Evolutionary conservation across 1,140 invertebrate species (phyloP).

Genomic region (Prorops nasuta): DNA sequence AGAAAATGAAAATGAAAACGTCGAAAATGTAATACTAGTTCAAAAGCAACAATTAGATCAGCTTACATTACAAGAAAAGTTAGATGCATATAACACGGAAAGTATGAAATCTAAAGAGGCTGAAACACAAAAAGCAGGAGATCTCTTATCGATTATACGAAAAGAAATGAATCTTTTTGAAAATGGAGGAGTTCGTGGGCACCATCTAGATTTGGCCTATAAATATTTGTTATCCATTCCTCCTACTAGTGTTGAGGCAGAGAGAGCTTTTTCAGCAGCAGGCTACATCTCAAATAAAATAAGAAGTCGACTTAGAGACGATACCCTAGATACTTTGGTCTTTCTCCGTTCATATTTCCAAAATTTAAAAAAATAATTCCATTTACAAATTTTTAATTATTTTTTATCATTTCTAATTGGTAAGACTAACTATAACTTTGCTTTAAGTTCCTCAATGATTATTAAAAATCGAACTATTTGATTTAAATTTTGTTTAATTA

Average conservation of each 20-base stretch:
- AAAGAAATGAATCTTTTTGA: constrained; percentile 25
- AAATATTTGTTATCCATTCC: constrained; percentile 24
- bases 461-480: no score
- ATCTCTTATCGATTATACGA: constrained; percentile 4
- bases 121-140: background rate
- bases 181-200: constrained; percentile 19
- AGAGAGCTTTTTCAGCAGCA: constrained; percentile 27
- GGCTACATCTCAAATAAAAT: constrained; percentile 18
- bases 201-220: constrained; percentile 21
- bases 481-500: no score
- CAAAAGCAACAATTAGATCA: no score
- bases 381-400: background rate
- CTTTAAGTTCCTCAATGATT: no score
- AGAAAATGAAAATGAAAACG: no score
- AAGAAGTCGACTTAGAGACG: constrained; percentile 9
- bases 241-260: constrained; percentile 29
- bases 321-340: constrained; percentile 15
- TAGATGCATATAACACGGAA: no score
- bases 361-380: constrained; percentile 8
- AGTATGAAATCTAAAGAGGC: background rate
- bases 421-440: no score
- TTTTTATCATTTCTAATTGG: no score
- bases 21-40: no score
- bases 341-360: constrained; percentile 21
- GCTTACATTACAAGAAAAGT: no score